phyloP scores from a whole-genome alignment of 2,888 invertebrate species.

The Acrobasis suavella region DNA sequence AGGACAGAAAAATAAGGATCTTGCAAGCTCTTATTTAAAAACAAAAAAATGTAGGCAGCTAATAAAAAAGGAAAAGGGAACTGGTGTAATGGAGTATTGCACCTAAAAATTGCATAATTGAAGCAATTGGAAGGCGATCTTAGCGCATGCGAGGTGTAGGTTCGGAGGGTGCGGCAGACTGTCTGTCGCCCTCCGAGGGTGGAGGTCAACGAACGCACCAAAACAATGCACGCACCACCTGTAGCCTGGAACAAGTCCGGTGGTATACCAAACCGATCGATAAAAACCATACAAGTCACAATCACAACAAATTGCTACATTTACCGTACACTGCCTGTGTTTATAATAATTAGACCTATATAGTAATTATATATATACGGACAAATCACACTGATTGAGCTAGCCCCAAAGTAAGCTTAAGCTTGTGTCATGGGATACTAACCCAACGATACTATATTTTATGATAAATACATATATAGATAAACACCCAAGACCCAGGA shows the following conservation, averaged over 20 bases:
- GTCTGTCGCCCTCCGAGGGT: constrained; percentile 52
- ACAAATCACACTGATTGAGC: too few relatives aligned
- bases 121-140: constrained; percentile 40
- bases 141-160: constrained; percentile 48
- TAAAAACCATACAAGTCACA: constrained; percentile 5
- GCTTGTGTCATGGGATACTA: too few relatives aligned
- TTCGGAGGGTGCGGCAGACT: constrained; percentile 62
- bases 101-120: constrained; percentile 10
- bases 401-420: too few relatives aligned
- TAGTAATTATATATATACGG: too few relatives aligned
- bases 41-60: too few relatives aligned
- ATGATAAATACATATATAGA: too few relatives aligned
- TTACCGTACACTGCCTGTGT: too few relatives aligned
- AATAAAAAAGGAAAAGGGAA: background rate
- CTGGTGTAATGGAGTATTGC: background rate
- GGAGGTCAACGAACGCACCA: constrained; percentile 69
- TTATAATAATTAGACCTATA: too few relatives aligned
- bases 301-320: background rate
- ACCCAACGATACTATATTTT: too few relatives aligned
- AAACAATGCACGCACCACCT: constrained; percentile 70
- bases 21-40: too few relatives aligned
- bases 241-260: constrained; percentile 39
- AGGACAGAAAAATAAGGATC: too few relatives aligned
- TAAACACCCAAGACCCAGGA: too few relatives aligned
- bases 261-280: constrained; percentile 5